Evolutionary conservation across 2,797 vertebrate genomes (phyloP).

Genomic region (Artibeus lituratus): DNA sequence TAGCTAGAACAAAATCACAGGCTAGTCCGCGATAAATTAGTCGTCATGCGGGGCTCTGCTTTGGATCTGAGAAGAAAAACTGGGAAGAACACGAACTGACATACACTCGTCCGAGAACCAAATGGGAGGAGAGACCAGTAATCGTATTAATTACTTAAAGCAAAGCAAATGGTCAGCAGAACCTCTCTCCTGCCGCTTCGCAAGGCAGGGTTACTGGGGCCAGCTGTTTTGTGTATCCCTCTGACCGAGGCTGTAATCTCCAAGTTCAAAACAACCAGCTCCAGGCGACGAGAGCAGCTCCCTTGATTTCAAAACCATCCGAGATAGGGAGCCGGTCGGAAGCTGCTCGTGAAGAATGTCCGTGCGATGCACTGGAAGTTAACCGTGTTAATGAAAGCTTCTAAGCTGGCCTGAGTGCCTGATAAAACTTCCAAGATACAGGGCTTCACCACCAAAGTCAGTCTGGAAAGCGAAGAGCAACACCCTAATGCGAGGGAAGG

Average conservation of each 20-base stretch:
- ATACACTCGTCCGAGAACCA: conserved; percentile 39
- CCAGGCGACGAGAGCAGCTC: conserved; percentile 54
- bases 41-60: conserved; percentile 44
- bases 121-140: conserved; percentile 15
- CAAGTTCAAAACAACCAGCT: conserved; percentile 65
- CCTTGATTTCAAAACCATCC: conserved; percentile 67
- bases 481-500: conserved; percentile 40
- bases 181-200: neutral
- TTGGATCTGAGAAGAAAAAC: conserved; percentile 40
- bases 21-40: conserved; percentile 26
- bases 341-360: conserved; percentile 58
- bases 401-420: conserved; percentile 68
- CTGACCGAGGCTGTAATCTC: conserved; percentile 53
- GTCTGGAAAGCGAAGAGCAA: conserved; percentile 52
- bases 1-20: conserved; percentile 62
- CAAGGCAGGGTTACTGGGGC: neutral
- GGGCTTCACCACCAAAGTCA: conserved; percentile 54
- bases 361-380: conserved; percentile 2
- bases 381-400: conserved; percentile 69
- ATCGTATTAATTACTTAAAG: conserved; percentile 44
- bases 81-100: conserved; percentile 51
- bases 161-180: conserved; percentile 16
- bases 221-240: conserved; percentile 60
- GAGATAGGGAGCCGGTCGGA: conserved; percentile 27
- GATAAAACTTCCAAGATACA: conserved; percentile 62